These are phyloP conservation scores for Bathynomus jamesi DNA, from an alignment of 1,140 invertebrate genomes.

Conservation along the genomic window DNA sequence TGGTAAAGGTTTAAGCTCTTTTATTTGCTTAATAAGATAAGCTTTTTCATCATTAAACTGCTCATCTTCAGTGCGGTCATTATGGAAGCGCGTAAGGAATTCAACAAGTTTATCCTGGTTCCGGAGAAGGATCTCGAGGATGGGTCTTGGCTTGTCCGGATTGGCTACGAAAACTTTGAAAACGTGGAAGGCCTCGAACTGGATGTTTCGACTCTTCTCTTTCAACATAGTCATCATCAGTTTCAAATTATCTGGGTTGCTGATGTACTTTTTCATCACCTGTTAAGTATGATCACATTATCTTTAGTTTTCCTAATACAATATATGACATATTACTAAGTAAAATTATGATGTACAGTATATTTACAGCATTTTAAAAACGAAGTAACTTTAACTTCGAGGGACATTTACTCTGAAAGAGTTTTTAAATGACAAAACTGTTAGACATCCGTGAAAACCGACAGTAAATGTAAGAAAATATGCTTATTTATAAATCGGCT, in stretches of 20 bases:
- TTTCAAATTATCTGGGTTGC: constrained; percentile 97
- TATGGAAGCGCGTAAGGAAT: constrained; percentile 98
- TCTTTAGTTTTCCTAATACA: background rate
- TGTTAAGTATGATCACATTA: constrained; percentile 41
- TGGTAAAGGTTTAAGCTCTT: constrained; percentile 86
- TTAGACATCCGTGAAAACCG: too few species aligned
- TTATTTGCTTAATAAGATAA: constrained; percentile 99
- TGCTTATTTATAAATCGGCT: too few species aligned
- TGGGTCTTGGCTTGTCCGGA: constrained; percentile 98
- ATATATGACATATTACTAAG: constrained; percentile 7
- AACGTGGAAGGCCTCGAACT: constrained; percentile 99
- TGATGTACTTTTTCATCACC: constrained; percentile 98
- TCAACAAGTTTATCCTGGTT: constrained; percentile 99
- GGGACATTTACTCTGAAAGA: too few species aligned
- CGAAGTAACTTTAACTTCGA: too few species aligned
- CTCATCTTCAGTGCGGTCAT: constrained; percentile 97
- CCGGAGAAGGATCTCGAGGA: constrained; percentile 92
- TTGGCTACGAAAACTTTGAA: constrained; percentile 99
- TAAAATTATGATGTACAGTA: too few species aligned
- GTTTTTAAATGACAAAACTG: too few species aligned
- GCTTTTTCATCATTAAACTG: constrained; percentile 99
- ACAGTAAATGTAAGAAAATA: too few species aligned
- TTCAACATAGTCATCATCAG: constrained; percentile 99
- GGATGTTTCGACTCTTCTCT: constrained; percentile 98
- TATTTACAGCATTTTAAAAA: too few species aligned